Base-by-base conservation (phyloP, 2,113 vertebrate species). In the Cheilinus undulatus region DNA sequence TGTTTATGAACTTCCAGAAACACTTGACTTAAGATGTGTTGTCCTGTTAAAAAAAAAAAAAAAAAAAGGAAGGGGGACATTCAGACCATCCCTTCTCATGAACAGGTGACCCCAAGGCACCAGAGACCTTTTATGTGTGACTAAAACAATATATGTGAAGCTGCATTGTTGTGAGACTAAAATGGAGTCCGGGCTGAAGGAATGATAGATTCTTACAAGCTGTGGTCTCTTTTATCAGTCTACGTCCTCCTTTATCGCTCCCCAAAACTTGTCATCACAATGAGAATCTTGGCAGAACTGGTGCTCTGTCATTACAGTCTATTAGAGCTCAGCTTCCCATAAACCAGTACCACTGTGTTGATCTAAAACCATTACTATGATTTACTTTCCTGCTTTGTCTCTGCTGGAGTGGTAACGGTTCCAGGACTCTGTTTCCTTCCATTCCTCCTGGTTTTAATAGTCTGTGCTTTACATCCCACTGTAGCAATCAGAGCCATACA, bases 401-500 rank as follows among this genome's bases (percentile, higher is more conserved):
- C 58, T 76, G 49, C 78, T 54, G 27, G 56, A 65, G 62, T 69
- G 58, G 81, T 86, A 81, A n/a, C 84, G 76, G 71, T 69, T 61
- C 49, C 22, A 34, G 17, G 12, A 15, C 24, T 30, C 28, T 28
- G 15, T 15, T 20, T 34, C 22, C n/a, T 22, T 11, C 22, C 51
- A 24, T 3, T 14, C 19, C 28, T 42, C 40, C 46, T 38, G 24
- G 30, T 61, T 65, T 65, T 61, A 66, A 78, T 70, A 80, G 60
- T 80, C 69, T 51, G 66, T 65, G 78, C 60, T 49, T 85, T 68
- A 59, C 69, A 53, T 73, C 59, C 62, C 57, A 27, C 64, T 65
- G 59, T 60, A 67, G 75, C 79, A 86, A 88, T 89, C 83, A 89
- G 49, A 80, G 70, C 66, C 76, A 73, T 82, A 89, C 78, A 89